Conservation (phyloP, 2,888 invertebrate genomes). For the Agrochola macilenta region DNA sequence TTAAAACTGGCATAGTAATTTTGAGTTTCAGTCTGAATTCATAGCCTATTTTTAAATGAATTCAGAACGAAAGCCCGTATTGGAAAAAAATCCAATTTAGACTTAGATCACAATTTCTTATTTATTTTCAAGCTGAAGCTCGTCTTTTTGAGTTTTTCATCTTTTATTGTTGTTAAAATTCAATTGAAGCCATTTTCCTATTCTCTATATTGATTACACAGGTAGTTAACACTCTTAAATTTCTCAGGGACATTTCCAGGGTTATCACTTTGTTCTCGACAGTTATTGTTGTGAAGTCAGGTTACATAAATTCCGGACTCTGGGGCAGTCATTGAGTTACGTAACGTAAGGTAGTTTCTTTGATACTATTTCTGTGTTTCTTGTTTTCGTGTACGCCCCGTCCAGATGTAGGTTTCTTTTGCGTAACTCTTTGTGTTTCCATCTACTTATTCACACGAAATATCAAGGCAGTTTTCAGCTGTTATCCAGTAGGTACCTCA, state of each 20-base stretch:
- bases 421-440: neutral
- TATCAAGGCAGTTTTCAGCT: neutral
- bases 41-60: neutral
- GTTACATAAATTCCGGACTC: slow-evolving; percentile 38
- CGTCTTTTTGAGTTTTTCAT: too few species aligned
- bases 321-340: slow-evolving; percentile 31
- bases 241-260: neutral
- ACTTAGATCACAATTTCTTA: neutral
- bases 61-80: neutral
- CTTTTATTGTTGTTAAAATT: too few species aligned
- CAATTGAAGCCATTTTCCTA: neutral
- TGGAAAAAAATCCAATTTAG: neutral
- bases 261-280: neutral
- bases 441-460: neutral
- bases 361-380: slow-evolving; percentile 5
- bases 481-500: neutral
- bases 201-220: neutral
- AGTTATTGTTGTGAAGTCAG: slow-evolving; percentile 12
- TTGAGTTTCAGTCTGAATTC: neutral
- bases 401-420: neutral
- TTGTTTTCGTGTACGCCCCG: slow-evolving; percentile 4
- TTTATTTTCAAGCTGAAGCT: neutral
- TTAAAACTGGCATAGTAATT: neutral
- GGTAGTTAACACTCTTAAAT: slow-evolving; percentile 1
- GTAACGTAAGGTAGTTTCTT: slow-evolving; percentile 39